Evolutionary conservation across 2,888 invertebrate species (phyloP).

Genomic region (Polyploca ridens): DNA sequence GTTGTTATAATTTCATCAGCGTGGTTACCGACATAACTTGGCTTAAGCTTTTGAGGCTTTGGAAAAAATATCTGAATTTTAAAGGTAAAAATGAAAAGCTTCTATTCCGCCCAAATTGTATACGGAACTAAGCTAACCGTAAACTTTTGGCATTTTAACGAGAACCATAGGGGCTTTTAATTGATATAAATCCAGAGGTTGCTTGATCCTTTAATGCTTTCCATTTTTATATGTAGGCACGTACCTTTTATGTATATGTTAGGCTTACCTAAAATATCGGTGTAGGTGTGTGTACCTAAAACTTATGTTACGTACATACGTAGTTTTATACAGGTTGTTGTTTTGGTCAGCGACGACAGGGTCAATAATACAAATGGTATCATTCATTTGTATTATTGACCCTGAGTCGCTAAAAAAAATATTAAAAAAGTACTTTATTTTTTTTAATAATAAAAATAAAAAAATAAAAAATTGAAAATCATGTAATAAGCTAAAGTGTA

Average conservation of each 20-base stretch:
- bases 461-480: too few species aligned
- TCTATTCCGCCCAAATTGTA: slow-evolving; percentile 58
- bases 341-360: too few species aligned
- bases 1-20: slow-evolving; percentile 54
- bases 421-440: too few species aligned
- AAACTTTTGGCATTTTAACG: slow-evolving; percentile 61
- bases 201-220: neutral
- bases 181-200: slow-evolving; percentile 37
- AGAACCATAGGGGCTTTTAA: slow-evolving; percentile 45
- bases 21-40: slow-evolving; percentile 36
- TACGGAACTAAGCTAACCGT: slow-evolving; percentile 57
- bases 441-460: too few species aligned
- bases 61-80: slow-evolving; percentile 52
- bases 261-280: too few species aligned
- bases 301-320: too few species aligned
- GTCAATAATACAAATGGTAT: too few species aligned
- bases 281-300: too few species aligned
- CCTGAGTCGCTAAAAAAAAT: too few species aligned
- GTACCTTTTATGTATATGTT: neutral
- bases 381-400: too few species aligned
- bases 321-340: too few species aligned
- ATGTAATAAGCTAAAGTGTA: too few species aligned
- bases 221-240: neutral
- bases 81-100: slow-evolving; percentile 60
- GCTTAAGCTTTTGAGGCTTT: slow-evolving; percentile 47